A percentile compares a stretch with the other conserved stretches of the same genome.
Evolutionary conservation across 1,140 invertebrate species (phyloP).

Genomic region (Ganaspis sp.): DNA sequence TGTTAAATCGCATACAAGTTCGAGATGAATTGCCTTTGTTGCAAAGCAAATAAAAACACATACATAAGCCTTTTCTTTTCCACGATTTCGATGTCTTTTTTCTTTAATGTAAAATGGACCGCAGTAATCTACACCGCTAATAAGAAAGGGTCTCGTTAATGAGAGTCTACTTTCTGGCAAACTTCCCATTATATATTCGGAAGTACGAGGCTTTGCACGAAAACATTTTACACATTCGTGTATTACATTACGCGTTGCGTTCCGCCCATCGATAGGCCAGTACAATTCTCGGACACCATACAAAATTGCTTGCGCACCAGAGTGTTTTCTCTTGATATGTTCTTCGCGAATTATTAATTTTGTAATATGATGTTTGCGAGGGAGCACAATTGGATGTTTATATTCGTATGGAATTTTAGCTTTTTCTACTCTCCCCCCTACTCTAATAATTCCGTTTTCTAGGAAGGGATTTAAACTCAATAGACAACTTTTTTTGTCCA

Average conservation of each 20-base stretch:
- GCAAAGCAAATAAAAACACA: slow-evolving; percentile 50
- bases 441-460: too few relatives aligned
- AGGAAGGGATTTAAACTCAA: neutral
- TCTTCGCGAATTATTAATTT: too few relatives aligned
- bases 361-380: neutral
- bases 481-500: neutral
- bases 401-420: neutral
- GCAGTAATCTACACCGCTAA: slow-evolving; percentile 60
- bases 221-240: slow-evolving; percentile 59
- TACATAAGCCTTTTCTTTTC: slow-evolving; percentile 31
- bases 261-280: slow-evolving; percentile 57
- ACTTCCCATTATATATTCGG: slow-evolving; percentile 64
- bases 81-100: slow-evolving; percentile 39
- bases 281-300: slow-evolving; percentile 50
- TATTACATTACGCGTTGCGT: slow-evolving; percentile 48
- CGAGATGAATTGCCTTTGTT: slow-evolving; percentile 62
- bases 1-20: slow-evolving; percentile 56
- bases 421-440: neutral
- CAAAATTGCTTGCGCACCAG: slow-evolving; percentile 31
- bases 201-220: slow-evolving; percentile 46
- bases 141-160: slow-evolving; percentile 51
- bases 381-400: neutral
- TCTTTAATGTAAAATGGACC: slow-evolving; percentile 57
- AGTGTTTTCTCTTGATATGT: too few relatives aligned
- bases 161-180: slow-evolving; percentile 56